A percentile compares a stretch with the other conserved stretches of the same genome.
phyloP scores from a whole-genome alignment of 2,113 vertebrate species.

The Clarias batrachus region DNA sequence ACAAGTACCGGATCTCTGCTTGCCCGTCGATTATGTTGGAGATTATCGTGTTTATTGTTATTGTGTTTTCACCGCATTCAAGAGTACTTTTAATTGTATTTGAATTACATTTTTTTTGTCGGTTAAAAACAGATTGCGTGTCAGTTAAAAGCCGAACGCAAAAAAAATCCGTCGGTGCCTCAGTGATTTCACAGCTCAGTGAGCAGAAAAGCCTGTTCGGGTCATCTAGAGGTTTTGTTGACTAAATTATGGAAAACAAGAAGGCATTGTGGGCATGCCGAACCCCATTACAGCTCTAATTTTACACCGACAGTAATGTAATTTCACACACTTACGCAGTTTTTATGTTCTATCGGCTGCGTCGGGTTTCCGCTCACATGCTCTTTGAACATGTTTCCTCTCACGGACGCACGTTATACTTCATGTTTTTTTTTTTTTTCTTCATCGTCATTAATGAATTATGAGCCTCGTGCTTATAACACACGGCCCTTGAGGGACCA shows the following conservation, averaged over 20 bases:
- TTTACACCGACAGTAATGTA: neutral
- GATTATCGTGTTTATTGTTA: neutral
- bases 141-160: neutral
- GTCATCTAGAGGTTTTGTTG: neutral
- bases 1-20: neutral
- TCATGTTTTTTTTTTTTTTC: neutral
- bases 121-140: neutral
- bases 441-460: neutral
- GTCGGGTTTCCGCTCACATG: neutral
- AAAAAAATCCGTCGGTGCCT: neutral
- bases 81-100: neutral
- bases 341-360: neutral
- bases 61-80: neutral
- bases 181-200: neutral
- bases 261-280: neutral
- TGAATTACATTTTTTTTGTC: neutral
- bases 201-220: neutral
- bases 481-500: neutral
- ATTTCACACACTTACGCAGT: neutral
- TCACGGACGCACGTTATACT: neutral
- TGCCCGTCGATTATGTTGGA: neutral
- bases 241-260: neutral
- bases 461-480: neutral
- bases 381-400: neutral
- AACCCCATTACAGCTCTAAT: neutral